Conservation (phyloP, 2,797 vertebrate genomes). For the Limnodromus scolopaceus region DNA sequence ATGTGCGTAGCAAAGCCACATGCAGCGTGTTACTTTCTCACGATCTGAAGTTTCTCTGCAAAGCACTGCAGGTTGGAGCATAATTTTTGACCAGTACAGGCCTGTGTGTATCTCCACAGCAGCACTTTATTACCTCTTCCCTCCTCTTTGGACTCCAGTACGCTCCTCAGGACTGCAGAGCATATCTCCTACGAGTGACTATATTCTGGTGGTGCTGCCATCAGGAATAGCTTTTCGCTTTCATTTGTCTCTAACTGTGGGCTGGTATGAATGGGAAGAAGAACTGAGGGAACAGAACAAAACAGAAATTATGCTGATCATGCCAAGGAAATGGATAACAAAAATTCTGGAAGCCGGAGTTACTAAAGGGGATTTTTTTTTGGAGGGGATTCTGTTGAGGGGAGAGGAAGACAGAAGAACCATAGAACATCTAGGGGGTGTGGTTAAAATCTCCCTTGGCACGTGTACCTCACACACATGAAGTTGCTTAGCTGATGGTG, state of each 20-base stretch:
- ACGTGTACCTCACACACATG: background rate
- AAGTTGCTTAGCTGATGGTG: background rate
- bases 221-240: background rate
- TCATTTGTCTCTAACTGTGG: background rate
- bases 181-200: rapidly evolving
- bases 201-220: background rate
- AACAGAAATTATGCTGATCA: background rate
- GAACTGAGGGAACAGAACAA: background rate
- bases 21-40: background rate
- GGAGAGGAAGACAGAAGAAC: background rate
- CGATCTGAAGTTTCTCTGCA: background rate
- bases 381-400: background rate
- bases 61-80: background rate
- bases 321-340: background rate
- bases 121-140: background rate
- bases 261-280: background rate
- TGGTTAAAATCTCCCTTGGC: background rate
- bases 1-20: rapidly evolving
- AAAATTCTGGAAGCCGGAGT: background rate
- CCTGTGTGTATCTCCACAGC: background rate
- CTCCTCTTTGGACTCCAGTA: background rate
- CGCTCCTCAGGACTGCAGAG: background rate
- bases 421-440: background rate
- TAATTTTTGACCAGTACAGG: background rate
- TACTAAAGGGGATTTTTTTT: background rate